Conservation (phyloP, 2,113 vertebrate genomes). For the Benthochromis sp. region DNA sequence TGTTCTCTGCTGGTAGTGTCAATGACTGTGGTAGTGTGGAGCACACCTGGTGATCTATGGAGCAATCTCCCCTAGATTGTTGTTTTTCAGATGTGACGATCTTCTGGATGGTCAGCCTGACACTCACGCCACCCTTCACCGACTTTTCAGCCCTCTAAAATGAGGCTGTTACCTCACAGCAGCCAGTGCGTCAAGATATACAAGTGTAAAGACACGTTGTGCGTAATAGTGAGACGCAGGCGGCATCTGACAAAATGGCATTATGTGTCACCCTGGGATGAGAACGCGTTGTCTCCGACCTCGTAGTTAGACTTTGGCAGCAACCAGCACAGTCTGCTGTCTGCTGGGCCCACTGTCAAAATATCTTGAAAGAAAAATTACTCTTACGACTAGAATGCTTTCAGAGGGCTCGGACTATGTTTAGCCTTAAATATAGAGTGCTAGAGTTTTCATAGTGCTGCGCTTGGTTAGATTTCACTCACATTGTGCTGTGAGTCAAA, state of each 20-base stretch:
- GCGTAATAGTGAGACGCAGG: neutral
- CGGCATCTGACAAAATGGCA: neutral
- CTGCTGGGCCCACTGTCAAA: neutral
- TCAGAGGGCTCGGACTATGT: neutral
- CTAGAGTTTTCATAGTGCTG: neutral
- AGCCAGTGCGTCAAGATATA: neutral
- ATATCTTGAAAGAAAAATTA: neutral
- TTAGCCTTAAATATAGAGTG: neutral
- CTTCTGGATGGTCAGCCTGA: neutral
- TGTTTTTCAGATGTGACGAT: neutral
- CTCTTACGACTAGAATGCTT: neutral
- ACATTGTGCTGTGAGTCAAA: constrained; percentile 37
- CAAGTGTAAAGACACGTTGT: neutral
- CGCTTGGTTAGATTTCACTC: neutral
- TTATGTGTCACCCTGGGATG: neutral
- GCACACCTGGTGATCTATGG: neutral
- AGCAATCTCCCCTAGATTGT: neutral
- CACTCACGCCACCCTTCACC: neutral
- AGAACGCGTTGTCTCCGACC: neutral
- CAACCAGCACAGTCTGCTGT: neutral
- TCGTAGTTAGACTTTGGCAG: neutral
- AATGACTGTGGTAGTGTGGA: neutral
- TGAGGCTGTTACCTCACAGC: neutral
- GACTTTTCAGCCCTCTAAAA: neutral
- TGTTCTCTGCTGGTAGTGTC: neutral